Evolutionary conservation across 1,140 invertebrate genomes (phyloP).

Genomic region (Monochamus saltuarius): DNA sequence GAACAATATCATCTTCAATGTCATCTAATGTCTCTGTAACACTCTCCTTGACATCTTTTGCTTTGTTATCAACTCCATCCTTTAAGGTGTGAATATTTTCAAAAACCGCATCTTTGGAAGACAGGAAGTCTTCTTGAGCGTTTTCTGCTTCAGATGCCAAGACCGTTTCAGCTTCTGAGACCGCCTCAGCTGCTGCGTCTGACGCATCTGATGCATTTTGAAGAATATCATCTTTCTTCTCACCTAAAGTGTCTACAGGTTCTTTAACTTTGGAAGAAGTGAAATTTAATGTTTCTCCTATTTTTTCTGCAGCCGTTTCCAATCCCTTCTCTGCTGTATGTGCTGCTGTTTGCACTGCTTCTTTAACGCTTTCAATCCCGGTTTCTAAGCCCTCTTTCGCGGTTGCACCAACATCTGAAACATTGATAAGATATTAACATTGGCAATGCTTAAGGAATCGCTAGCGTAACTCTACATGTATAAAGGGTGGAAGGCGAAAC

Average conservation of each 20-base stretch:
- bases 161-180: conserved; percentile 49
- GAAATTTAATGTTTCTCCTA: conserved; percentile 35
- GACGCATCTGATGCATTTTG: conserved; percentile 29
- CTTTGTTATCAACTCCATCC: conserved; percentile 26
- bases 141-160: conserved; percentile 46
- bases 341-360: conserved; percentile 40
- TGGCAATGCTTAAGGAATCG: no score
- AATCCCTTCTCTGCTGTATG: conserved; percentile 43
- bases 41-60: conserved; percentile 23
- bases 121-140: conserved; percentile 32
- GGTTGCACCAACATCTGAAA: conserved; percentile 43
- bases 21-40: conserved; percentile 23
- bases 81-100: conserved; percentile 30
- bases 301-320: conserved; percentile 37
- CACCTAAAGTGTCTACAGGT: conserved; percentile 29
- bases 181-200: conserved; percentile 37
- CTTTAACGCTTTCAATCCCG: conserved; percentile 43
- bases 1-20: conserved; percentile 26
- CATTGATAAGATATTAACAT: conserved; percentile 1
- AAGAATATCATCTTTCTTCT: conserved; percentile 31
- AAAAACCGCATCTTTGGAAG: conserved; percentile 26
- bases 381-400: conserved; percentile 43
- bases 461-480: no score
- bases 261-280: conserved; percentile 27
- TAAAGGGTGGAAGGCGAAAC: no score